Evolutionary conservation across 2,797 vertebrate species (phyloP), one percentile per base, ranked within the genome.

Genomic region (Esox masquinongy): DNA sequence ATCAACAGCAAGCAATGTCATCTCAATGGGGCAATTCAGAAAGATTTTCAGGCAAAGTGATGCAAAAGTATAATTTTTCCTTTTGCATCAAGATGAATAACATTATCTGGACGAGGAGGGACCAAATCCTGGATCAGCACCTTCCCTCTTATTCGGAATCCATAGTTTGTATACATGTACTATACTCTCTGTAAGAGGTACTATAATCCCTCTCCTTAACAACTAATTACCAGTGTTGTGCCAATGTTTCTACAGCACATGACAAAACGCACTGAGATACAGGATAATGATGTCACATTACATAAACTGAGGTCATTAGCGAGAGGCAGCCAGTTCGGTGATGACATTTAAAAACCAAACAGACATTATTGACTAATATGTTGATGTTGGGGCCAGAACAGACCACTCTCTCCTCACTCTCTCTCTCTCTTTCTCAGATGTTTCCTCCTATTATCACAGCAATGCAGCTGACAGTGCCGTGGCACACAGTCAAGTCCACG

Each of bases 361-460:
- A 88, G 74, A 90, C 91, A 92, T 90, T 89, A 74, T 84, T 89
- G 86, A 84, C 88, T 91, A 92, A 93, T 83, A 86, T 77, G 82
- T 90, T 90, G 76, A 85, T 72, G 86, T 88, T 81, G 81, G 70
- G 86, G 80, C 89, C 84, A 86, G 66, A 79, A 72, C 11, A 80
- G 73, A 82, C 85, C 53, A 6, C 19, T 24, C 22, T 11, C 19
- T 0, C 53, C 53, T 5, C 17, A 1, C 12, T 22, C 53, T 1
- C 53, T 12, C n/a, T 0, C 8, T 6, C 50, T 3, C 59, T 7
- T 26, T 63, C 81, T 83, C 84, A 84, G 77, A 91, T 89, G 85
- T 88, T 85, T 89, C 83, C 89, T 85, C 89, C 84, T 89, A 93
- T 93, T 94, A 94, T 94, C 93, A 84, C 82, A 73, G 66, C 86